phyloP scores from a whole-genome alignment of 1,140 invertebrate species.

The Archegozetes longisetosus region DNA sequence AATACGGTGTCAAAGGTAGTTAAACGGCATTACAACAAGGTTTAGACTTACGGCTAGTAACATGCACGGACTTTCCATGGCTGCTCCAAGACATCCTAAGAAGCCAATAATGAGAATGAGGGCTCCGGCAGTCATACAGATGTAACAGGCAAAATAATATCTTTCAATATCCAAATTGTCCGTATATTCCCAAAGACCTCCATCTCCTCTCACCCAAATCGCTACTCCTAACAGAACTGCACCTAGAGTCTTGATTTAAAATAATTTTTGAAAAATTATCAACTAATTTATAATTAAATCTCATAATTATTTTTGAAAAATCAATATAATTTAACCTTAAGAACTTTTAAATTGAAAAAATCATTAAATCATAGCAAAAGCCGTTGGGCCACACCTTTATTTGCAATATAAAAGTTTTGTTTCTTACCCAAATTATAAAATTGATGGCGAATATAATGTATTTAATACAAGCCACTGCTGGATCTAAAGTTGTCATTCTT shows the following conservation, averaged over 20 bases:
- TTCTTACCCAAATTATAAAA: conserved; percentile 20
- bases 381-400: background rate
- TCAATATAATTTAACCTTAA: background rate
- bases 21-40: conserved; percentile 6
- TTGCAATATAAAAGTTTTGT: background rate
- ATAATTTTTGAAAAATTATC: background rate
- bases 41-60: conserved; percentile 21
- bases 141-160: conserved; percentile 23
- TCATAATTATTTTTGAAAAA: background rate
- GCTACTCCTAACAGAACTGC: conserved; percentile 17
- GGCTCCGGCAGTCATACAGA: conserved; percentile 19
- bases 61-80: conserved; percentile 23
- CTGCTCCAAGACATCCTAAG: conserved; percentile 23
- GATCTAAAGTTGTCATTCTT: background rate
- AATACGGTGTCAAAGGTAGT: no score
- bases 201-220: conserved; percentile 22
- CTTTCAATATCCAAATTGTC: conserved; percentile 18
- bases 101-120: conserved; percentile 22
- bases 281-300: background rate
- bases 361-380: background rate
- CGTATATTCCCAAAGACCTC: conserved; percentile 22
- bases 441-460: conserved; percentile 20
- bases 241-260: conserved; percentile 20
- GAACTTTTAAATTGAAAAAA: background rate
- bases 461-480: conserved; percentile 12